Conservation (phyloP, 2,113 vertebrate species). For the Trematocara macrostoma region DNA sequence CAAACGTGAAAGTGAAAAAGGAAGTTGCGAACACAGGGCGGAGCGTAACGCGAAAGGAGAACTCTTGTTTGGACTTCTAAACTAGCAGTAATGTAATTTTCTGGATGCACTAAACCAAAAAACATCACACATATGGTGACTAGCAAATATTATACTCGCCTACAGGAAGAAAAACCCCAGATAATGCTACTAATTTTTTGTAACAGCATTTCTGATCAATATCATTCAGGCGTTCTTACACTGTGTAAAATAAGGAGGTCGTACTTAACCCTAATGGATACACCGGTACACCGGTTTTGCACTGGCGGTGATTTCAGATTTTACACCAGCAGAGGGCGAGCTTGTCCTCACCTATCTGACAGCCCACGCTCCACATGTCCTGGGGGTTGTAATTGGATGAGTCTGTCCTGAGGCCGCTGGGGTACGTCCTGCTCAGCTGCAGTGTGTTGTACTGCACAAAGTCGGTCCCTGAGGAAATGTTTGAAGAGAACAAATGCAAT, state of each 20-base stretch:
- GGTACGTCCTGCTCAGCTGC: conserved; percentile 88
- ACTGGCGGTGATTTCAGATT: background rate
- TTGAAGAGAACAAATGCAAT: background rate
- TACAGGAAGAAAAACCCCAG: background rate
- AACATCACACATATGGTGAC: background rate
- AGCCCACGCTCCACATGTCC: conserved; percentile 90
- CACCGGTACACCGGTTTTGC: background rate
- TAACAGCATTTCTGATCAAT: background rate
- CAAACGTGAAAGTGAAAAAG: too few species aligned
- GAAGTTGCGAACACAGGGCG: too few species aligned
- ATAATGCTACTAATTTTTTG: background rate
- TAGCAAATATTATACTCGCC: background rate
- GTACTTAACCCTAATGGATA: background rate
- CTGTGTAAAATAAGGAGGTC: background rate
- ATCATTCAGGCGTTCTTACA: background rate
- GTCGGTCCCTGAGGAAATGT: conserved; percentile 56
- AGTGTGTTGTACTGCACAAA: conserved; percentile 85
- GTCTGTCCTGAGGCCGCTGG: conserved; percentile 85
- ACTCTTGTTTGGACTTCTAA: background rate
- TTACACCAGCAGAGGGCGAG: background rate
- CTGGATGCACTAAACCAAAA: background rate
- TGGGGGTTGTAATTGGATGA: conserved; percentile 94
- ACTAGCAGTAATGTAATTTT: background rate
- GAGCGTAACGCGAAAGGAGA: too few species aligned
- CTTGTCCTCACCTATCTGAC: conserved; percentile 83